Conservation (phyloP, 2,888 invertebrate species). For the Cheilosia urbana region DNA sequence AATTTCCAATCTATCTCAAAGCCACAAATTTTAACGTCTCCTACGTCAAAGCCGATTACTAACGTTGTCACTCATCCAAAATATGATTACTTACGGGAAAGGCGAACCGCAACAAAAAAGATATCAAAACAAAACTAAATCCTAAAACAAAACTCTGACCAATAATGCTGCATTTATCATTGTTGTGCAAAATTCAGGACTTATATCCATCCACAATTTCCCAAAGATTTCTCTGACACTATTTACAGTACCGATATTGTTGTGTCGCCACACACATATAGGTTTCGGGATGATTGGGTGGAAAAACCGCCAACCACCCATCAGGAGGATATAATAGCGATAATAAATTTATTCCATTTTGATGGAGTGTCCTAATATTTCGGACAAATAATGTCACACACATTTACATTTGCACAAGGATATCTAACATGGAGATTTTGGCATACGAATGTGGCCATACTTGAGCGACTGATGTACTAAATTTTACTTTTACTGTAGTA, state of each 20-base stretch:
- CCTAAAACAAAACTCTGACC: slow-evolving; percentile 55
- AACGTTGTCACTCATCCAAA: slow-evolving; percentile 56
- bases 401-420: background rate
- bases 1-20: slow-evolving; percentile 20
- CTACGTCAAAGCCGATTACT: slow-evolving; percentile 56
- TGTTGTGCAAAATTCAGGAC: slow-evolving; percentile 49
- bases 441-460: background rate
- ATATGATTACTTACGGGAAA: slow-evolving; percentile 29
- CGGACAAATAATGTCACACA: slow-evolving; percentile 35
- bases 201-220: slow-evolving; percentile 25
- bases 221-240: slow-evolving; percentile 43
- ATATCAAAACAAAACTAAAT: background rate
- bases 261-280: slow-evolving; percentile 34
- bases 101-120: background rate
- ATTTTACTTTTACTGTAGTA: slow-evolving; percentile 64
- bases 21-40: slow-evolving; percentile 36
- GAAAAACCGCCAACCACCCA: slow-evolving; percentile 66
- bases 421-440: background rate
- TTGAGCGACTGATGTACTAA: slow-evolving; percentile 52
- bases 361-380: slow-evolving; percentile 74
- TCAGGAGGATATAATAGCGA: slow-evolving; percentile 71
- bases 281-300: slow-evolving; percentile 55
- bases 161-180: slow-evolving; percentile 65
- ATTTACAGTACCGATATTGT: slow-evolving; percentile 48
- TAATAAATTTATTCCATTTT: slow-evolving; percentile 74